Conservation (phyloP, 2,113 vertebrate genomes). For the Mystacornis crossleyi region DNA sequence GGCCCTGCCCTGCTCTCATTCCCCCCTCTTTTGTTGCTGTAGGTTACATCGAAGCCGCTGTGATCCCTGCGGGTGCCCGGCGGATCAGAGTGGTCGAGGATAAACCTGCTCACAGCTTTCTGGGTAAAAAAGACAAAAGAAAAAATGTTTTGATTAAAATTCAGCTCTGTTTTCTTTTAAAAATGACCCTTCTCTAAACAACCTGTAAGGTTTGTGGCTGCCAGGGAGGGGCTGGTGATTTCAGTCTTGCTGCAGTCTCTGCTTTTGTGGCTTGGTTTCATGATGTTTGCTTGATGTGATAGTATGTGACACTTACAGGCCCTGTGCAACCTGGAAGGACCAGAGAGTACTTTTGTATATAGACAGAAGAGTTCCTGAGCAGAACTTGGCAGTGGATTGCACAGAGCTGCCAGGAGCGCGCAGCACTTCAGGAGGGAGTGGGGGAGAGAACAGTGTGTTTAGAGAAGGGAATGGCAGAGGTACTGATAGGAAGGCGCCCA, state of each 20-base stretch:
- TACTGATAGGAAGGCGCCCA: not conserved
- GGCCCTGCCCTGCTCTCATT: not conserved
- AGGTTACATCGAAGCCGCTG: slow-evolving; percentile 94
- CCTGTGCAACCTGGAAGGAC: not conserved
- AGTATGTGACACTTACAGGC: not conserved
- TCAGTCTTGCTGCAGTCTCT: not conserved
- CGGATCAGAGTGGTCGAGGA: slow-evolving; percentile 95
- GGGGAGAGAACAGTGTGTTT: not conserved
- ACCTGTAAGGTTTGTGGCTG: not conserved
- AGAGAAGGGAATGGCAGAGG: not conserved
- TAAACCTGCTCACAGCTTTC: slow-evolving; percentile 95
- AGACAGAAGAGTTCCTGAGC: not conserved
- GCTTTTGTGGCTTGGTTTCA: not conserved
- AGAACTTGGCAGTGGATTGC: not conserved
- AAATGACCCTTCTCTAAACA: not conserved
- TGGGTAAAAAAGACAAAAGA: slow-evolving; percentile 83
- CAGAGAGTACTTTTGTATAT: not conserved
- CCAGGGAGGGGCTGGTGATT: not conserved
- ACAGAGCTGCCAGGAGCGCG: not conserved
- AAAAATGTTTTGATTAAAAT: not conserved
- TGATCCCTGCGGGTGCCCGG: slow-evolving; percentile 92
- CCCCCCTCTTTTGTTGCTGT: not conserved
- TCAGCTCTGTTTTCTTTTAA: not conserved
- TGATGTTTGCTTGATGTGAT: not conserved
- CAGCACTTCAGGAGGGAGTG: not conserved